Evolutionary conservation across 1,140 invertebrate genomes (phyloP), one percentile per base, ranked within the genome.

Genomic region (Lucilia sericata): DNA sequence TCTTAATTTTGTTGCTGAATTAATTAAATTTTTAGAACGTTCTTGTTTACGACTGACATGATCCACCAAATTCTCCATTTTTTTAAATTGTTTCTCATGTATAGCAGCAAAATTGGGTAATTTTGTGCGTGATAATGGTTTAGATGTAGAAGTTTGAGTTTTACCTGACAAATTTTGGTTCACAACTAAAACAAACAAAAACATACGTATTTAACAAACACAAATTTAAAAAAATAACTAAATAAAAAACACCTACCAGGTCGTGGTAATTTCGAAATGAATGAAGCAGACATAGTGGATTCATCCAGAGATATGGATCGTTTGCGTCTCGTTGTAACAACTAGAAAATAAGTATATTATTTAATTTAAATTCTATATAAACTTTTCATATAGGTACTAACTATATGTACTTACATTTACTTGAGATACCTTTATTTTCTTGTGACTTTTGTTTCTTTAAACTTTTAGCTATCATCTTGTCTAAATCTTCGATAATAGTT

Each of bases 11-110:
- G 30, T 42, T 0, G 86, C 86, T 9, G 89, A 89, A 60, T 84
- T 88, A 0, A 85, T 86, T 5, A 93, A 86, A 47, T 90, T 88
- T 70, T 87, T 91, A 8, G 92, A 93, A 7, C 92, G 92, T 85
- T 90, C 91, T 60, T 92, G 92, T 88, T 91, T 93, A 85, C 92
- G 88, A 87, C 90, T 88, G 80, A 93, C 91, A 84, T 93, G 92
- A 87, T 95, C 93, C 34, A 93, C 91, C 14, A 95, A 85, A 55
- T 93, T 94, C 88, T 95, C 94, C 93, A 94, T 94, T 86, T 93
- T 92, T 5, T 91, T 91, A 85, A 94, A 94, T 75, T 93, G 92
- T 86, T 92, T 93, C 85, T 94, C 91, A 86, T 95, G 94, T 60
- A 95, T 92, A 8, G 92, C 92, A 5, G 92, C 91, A 85, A 95